Evolutionary conservation across 2,888 invertebrate genomes (phyloP), one percentile per base, ranked within the genome.

Genomic region (Rhingia rostrata): DNA sequence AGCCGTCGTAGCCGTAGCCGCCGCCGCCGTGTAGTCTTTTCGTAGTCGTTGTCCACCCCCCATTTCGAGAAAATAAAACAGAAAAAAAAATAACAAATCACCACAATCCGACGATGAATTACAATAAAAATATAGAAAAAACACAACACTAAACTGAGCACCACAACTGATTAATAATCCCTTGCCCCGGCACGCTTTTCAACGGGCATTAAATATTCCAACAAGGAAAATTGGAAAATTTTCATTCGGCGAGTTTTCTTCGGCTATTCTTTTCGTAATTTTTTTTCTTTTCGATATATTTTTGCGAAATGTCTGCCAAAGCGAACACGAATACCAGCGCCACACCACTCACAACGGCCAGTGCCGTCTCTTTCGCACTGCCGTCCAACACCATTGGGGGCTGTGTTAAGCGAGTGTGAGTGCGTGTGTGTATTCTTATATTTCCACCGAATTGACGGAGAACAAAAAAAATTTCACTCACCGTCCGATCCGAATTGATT

Each of bases 401-500:
- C 60, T 54, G 37, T 43, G 61, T 60, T 64, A 39, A 12, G 49
- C 22, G 39, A 54, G 66, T 39, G 53, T 51, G 53, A 12, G 69
- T 75, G 56, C 39, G 74, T 80, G 66, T 78, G 60, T 79, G 70
- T 66, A 69, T 84, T 64, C 70, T 37, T 61, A 67, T 56, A 69
- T 77, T 77, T 79, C 72, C 72, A 79, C 79, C 60, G 70, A 78
- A 75, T 80, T 75, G 84, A 80, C 84, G 64, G 84, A 75, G 84
- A 81, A 85, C 84, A 79, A 84, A 85, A 83, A 85, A 72, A 77
- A 72, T 69, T 85, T 72, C 85, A 85, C 85, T 85, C 85, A 85
- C 85, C 85, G 85, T 85, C 85, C 85, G 85, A 85, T 85, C 81
- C 81, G 85, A 85, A 85, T 86, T 86, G 81, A 82, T 86, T 86